Evolutionary conservation across 1,140 invertebrate genomes (phyloP).

Genomic region (Psix sp.): DNA sequence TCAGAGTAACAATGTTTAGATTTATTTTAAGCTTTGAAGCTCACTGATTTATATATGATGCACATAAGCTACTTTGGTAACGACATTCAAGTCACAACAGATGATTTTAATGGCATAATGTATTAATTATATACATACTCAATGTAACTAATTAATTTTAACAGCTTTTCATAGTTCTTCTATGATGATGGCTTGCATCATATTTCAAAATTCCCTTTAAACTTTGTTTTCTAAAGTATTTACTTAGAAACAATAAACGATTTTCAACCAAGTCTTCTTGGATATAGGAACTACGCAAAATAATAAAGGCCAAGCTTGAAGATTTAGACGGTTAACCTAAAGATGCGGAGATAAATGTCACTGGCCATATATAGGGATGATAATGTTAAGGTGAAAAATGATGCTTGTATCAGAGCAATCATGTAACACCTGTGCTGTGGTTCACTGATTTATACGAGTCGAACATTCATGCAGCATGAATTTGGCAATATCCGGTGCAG

Average conservation of each 20-base stretch:
- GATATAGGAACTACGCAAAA: too few species aligned
- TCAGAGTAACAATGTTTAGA: conserved; percentile 30
- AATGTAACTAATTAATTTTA: conserved; percentile 25
- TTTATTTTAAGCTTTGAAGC: conserved; percentile 34
- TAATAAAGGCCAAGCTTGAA: too few species aligned
- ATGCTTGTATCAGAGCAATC: conserved; percentile 54
- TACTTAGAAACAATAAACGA: too few species aligned
- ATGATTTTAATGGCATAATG: conserved; percentile 23
- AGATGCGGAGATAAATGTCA: too few species aligned
- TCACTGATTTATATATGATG: conserved; percentile 28
- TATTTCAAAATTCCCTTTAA: too few species aligned
- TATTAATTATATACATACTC: conserved; percentile 32
- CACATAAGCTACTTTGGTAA: conserved; percentile 32
- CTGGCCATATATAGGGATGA: conserved; percentile 8
- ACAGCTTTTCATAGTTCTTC: conserved; percentile 14
- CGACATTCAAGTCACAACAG: conserved; percentile 28
- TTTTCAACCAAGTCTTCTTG: too few species aligned
- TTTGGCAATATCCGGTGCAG: conserved; percentile 70
- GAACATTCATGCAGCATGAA: conserved; percentile 72
- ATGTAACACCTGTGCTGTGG: conserved; percentile 57
- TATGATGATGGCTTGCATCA: background rate
- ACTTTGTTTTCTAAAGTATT: too few species aligned
- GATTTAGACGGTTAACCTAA: too few species aligned
- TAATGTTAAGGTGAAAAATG: conserved; percentile 51
- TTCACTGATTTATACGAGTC: conserved; percentile 64